Base-by-base conservation (phyloP, 2,113 vertebrate species). In the Ibidorhyncha struthersii region DNA sequence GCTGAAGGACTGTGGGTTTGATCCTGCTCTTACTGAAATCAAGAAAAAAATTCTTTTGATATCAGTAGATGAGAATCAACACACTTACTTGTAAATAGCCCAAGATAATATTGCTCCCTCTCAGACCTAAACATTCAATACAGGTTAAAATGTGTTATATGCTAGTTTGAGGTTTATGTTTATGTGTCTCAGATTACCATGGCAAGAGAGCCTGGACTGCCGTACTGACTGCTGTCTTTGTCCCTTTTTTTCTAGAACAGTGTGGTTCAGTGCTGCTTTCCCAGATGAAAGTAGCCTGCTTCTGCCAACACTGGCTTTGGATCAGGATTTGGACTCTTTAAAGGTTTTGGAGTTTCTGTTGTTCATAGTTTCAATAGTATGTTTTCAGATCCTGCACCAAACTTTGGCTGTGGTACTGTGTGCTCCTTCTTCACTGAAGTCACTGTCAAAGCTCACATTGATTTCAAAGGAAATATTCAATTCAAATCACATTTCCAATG, bases 1-100 rank as follows among this genome's bases (percentile, higher is more conserved):
- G 67, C 38, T 90, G 82, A 71, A 90, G 66, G 87, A 92, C 45
- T 0, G 0, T 66, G 43, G 11, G 17, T 91, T 91, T 93, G 73
- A 84, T 91, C 50, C 81, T 91, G 38, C 55, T 91, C 4, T 78
- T 69, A 74, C 62, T 93, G 77, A 95, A 87, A 88, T 59, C 52
- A 86, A 78, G 34, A 88, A 71, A 95, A 81, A 53, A 72, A 38
- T 56, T 16, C 21, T 82, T 91, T 53, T 66, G 3, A 67, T 69
- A 63, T 80, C 95, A 91, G 56, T 90, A 93, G 77, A 19, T 59
- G 30, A 95, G 89, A 92, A 95, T 92, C 78, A 76, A 65, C 50
- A 65, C 2, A 2, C 25, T 94, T 89, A 32, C 69, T 77, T 87
- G 49, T 49, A 92, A 87, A 94, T 43, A 78, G 50, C 73, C 63